Evolutionary conservation across 2,113 vertebrate genomes (phyloP), one percentile per base, ranked within the genome.

Genomic region (Ptyas mucosa): DNA sequence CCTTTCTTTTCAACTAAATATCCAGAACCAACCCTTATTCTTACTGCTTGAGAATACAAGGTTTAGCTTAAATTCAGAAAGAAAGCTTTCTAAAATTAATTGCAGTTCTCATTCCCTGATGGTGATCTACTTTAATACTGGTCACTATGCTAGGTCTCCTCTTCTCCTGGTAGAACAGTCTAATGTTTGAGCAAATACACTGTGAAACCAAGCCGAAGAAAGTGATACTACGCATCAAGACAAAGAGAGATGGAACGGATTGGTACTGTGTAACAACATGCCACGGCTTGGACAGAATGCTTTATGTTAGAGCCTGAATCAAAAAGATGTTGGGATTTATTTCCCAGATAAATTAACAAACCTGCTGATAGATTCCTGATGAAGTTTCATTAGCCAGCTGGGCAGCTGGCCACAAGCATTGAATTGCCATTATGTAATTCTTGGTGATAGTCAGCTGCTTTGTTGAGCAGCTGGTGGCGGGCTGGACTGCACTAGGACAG

Each of bases 401-500:
- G 90, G 92, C 69, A 94, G 92, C 0, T 0, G 1, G 94, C 95
- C 95, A 95, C 89, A 88, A 96, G 94, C 95, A 95, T 94, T 96
- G 96, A 96, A 96, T 81, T 95, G 90, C 95, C 95, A 95, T 97
- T 97, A 96, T 96, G 94, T 95, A 93, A 93, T 85, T 88, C 53
- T 1, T 0, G 34, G 53, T 39, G 43, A 52, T 93, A 81, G 2
- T 93, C 92, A 95, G 93, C 87, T 4, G 93, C 95, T 89, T 91
- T 23, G 1, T 1, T 34, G 88, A 90, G 95, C 95, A 96, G 96
- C 96, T 96, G 96, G 88, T 93, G 9, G 93, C 93, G 86, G 15
- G 51, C 94, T 94, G 89, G 94, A 95, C 90, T 91, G 93, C 95
- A 95, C 95, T 95, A 9, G 94, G 96, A 96, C 92, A 52, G 14